These are phyloP conservation scores for Stercorarius parasiticus DNA, from an alignment of 2,113 vertebrate genomes.

Conservation along the genomic window DNA sequence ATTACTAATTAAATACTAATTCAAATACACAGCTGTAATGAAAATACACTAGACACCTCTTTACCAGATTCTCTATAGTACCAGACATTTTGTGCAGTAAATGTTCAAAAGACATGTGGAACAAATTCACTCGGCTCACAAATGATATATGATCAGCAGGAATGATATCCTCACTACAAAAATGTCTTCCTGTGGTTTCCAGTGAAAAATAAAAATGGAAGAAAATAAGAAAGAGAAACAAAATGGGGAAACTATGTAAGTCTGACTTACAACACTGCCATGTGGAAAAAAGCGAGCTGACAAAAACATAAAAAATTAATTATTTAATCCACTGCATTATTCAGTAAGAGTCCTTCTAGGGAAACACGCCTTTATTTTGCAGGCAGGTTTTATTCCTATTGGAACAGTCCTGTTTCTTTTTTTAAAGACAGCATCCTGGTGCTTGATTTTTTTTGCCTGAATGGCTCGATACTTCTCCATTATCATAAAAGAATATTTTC, in stretches of 20 bases:
- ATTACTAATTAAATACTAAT: neutral
- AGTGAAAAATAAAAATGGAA: conserved; percentile 31
- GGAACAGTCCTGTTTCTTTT: neutral
- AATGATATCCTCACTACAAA: conserved; percentile 48
- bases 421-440: neutral
- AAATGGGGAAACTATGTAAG: neutral
- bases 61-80: neutral
- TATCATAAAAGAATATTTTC: neutral
- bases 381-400: neutral
- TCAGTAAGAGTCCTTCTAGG: neutral
- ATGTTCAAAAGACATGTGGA: conserved; percentile 48
- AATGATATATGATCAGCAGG: conserved; percentile 44
- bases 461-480: neutral
- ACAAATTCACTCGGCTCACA: conserved; percentile 41
- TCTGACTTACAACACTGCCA: neutral
- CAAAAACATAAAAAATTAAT: neutral
- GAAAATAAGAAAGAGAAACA: neutral
- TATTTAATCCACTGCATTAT: neutral
- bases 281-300: neutral
- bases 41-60: neutral
- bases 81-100: neutral
- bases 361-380: neutral
- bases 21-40: neutral
- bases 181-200: conserved; percentile 56
- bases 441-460: neutral